Evolutionary conservation across 2,797 vertebrate genomes (phyloP).

Genomic region (Columba guinea): DNA sequence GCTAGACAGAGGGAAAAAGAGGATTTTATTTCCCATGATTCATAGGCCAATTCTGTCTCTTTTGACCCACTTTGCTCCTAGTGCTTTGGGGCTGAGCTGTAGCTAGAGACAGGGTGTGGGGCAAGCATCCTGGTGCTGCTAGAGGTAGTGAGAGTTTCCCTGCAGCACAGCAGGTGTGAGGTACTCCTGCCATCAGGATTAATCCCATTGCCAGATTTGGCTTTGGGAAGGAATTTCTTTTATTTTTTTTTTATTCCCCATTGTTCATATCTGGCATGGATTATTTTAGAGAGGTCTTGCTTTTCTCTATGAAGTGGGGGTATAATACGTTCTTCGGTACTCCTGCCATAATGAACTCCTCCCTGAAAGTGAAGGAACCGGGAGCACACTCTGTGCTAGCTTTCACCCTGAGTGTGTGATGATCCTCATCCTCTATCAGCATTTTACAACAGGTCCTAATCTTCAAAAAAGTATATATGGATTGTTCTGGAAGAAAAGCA

Average conservation of each 20-base stretch:
- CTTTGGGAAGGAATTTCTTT: not conserved
- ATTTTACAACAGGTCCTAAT: not conserved
- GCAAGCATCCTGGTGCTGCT: not conserved
- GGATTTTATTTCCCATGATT: not conserved
- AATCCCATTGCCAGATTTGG: not conserved
- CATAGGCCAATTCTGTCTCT: not conserved
- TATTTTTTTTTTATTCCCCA: not conserved
- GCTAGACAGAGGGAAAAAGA: not conserved
- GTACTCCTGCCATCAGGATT: not conserved
- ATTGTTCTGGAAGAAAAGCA: not conserved
- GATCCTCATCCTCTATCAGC: not conserved
- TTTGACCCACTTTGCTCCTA: not conserved
- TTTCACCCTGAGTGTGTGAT: not conserved
- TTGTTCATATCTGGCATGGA: not conserved
- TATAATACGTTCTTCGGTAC: not conserved
- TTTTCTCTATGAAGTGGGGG: not conserved
- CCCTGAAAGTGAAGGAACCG: not conserved
- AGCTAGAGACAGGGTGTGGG: not conserved
- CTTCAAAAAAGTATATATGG: not conserved
- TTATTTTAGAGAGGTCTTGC: not conserved
- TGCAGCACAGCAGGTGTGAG: not conserved
- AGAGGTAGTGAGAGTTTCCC: not conserved
- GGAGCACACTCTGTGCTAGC: not conserved
- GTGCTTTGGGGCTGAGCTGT: not conserved
- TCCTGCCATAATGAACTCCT: not conserved